Conservation (phyloP, 64 coral and sea anemone genomes). For the Porites lutea region DNA sequence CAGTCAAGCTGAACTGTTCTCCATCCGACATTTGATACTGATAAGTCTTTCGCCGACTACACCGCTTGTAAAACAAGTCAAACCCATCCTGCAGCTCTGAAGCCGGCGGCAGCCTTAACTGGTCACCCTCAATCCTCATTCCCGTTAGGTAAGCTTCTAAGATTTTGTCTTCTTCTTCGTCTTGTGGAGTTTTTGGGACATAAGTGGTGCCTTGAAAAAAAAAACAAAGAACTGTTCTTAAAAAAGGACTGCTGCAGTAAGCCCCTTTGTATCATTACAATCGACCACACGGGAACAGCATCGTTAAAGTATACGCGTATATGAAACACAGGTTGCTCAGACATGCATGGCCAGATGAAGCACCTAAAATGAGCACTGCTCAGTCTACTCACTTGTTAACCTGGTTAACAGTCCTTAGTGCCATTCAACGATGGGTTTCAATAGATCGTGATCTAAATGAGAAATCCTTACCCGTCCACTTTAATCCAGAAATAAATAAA, state of each 20-base stretch:
- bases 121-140: neutral
- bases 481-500: no score
- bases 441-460: no score
- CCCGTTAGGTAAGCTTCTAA: neutral
- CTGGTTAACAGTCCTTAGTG: no score
- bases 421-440: no score
- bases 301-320: no score
- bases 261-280: no score
- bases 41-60: neutral
- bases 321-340: no score
- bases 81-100: slow-evolving; percentile 9
- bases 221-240: neutral
- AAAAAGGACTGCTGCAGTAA: neutral
- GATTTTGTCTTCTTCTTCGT: slow-evolving; percentile 24
- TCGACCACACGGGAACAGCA: no score
- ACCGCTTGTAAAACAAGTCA: neutral
- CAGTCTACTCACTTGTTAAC: no score
- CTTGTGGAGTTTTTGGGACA: neutral
- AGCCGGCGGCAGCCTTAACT: neutral
- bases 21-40: neutral
- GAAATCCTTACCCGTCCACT: no score
- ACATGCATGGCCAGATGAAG: no score
- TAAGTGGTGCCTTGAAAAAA: neutral
- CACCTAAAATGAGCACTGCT: no score
- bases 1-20: slow-evolving; percentile 11